Base-by-base conservation (phyloP, 2,797 vertebrate species). In the Pogonophryne albipinna region DNA sequence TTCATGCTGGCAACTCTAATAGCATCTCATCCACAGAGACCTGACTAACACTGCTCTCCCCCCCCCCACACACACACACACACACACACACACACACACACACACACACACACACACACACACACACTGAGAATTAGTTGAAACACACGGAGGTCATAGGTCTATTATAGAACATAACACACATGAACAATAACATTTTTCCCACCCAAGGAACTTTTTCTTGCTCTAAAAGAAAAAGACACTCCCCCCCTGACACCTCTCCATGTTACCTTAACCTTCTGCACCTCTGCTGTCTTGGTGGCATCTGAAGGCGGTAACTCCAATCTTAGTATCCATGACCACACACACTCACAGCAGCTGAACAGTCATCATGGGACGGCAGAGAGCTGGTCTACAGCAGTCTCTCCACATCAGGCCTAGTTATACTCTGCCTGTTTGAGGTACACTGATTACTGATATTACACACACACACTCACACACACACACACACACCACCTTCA, bases 371-470 rank as follows among this genome's bases (percentile, higher is more conserved):
- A 58, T 60, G 46, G 77, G 47, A 76, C 64, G 55, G 65, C 74
- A 80, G 77, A 84, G 78, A 78, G 83, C 80, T 85, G 79, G 78
- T 93, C 85, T 91, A 77, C 80, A 85, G 68, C 82, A 71, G 81
- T 91, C 78, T 83, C 80, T 79, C 84, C 87, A 92, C 79, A 88
- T 90, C 90, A 91, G 89, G 89, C 89, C 90, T 93, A 95, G 94
- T 94, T 93, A 95, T 95, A 95, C 87, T 93, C 93, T 79, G 85
- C 73, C 89, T 83, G 92, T 94, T 93, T 94, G 92, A 94, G 93
- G 93, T 94, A 94, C 94, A 94, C 86, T 94, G 93, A 95, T 94
- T 94, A 94, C 90, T 92, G 89, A 94, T 93, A 94, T 92, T 90
- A 87, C 79, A 83, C 85, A 90, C 90, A 89, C 83, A 85, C n/a